Percentiles rank a stretch among this genome's conserved stretches.
Evolutionary conservation across 92 coral and sea anemone species (phyloP).

Genomic region (Plumapathes pennacea): DNA sequence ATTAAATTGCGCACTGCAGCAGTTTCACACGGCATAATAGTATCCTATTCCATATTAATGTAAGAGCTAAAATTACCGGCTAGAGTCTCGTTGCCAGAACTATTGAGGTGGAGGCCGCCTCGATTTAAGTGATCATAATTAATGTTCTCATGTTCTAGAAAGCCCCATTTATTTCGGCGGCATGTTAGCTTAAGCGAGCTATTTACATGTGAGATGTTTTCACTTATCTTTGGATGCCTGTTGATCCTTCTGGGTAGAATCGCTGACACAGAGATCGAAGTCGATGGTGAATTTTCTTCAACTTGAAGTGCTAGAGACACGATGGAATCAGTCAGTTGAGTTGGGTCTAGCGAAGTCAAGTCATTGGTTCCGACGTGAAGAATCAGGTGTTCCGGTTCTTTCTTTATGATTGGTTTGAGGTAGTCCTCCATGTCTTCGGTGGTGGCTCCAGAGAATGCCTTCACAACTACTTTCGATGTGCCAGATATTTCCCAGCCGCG

Average conservation of each 20-base stretch:
- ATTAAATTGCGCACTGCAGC: too few relatives aligned
- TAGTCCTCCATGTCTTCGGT: constrained; percentile 8
- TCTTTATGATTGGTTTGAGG: constrained; percentile 4
- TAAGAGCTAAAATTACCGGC: constrained; percentile 17
- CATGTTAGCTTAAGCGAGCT: constrained; percentile 22
- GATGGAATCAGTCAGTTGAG: constrained; percentile 8
- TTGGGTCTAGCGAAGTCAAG: constrained; percentile 15
- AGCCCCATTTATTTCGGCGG: constrained; percentile 36
- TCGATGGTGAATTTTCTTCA: constrained; percentile 28
- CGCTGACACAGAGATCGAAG: too few relatives aligned
- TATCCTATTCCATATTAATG: constrained; percentile 21
- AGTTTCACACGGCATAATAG: constrained; percentile 10
- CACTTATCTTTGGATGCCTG: too few relatives aligned
- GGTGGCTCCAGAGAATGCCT: constrained; percentile 23
- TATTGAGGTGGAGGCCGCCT: constrained; percentile 33
- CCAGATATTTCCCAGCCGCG: constrained; percentile 22
- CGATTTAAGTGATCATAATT: constrained; percentile 39
- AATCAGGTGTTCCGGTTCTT: constrained; percentile 8
- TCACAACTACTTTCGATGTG: constrained; percentile 7
- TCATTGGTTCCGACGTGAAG: constrained; percentile 15
- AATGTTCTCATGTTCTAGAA: constrained; percentile 31
- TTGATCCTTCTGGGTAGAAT: too few relatives aligned
- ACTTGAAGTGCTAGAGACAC: constrained; percentile 23
- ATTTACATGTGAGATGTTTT: constrained; percentile 23
- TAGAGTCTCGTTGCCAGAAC: constrained; percentile 17